Evolutionary conservation across 1,140 invertebrate species (phyloP), one percentile per base, ranked within the genome.

Genomic region (Magallana ariakensis): DNA sequence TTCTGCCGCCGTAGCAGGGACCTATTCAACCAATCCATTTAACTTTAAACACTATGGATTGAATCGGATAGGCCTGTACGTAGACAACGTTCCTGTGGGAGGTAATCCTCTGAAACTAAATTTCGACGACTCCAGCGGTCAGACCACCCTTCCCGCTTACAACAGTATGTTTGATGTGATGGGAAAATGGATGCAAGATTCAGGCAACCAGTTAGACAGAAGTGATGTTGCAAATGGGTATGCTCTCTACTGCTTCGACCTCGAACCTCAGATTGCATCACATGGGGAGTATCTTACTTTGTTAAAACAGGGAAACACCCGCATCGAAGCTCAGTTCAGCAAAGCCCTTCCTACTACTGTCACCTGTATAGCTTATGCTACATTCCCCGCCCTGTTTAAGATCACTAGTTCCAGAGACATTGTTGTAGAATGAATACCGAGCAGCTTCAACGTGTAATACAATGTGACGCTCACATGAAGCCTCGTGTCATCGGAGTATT

Each of bases 131-230:
- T n/a, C 0, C 8, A 33, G 26, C 15, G 86, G 86, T n/a, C 33
- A 56, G 16, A 75, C 84, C 19, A 86, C 55, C 19, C 80, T 84
- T 15, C 70, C 57, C 19, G 66, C 80, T 16, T 75, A 70, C 26
- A 54, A 33, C 11, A 82, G 55, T n/a, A 87, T 89, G 88, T 85
- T 87, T 53, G 33, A 85, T 85, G 33, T 54, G 11, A 87, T 80
- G 11, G 88, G 84, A 7, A 89, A 89, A 87, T 89, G 88, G 86
- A 54, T 87, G 85, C 22, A 60, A 55, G 86, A 89, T 58, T 26
- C 54, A 10, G 88, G 85, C n/a, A 81, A 83, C 54, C 70, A 87
- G 13, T 58, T 89, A 60, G 46, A 56, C 16, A 70, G 86, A 87
- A 19, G 80, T 26, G 80, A 89, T 19, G 56, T 89, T 5, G 80